Conservation (phyloP, 1,140 invertebrate genomes). For the Andrena cerasifolii region DNA sequence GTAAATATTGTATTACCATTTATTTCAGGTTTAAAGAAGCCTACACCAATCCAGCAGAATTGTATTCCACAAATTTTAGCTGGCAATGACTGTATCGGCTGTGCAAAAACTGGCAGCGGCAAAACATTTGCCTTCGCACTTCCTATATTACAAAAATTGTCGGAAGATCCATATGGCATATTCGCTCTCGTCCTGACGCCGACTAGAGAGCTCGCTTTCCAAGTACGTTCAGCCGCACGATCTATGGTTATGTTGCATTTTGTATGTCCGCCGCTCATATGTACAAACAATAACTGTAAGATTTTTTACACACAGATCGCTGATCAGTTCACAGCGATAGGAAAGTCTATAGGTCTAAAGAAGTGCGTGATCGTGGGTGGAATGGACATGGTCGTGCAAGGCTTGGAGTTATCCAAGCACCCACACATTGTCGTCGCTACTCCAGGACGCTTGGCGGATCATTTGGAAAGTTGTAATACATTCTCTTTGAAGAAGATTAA, state of each 20-base stretch:
- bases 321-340: conserved; percentile 95
- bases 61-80: conserved; percentile 92
- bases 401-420: conserved; percentile 90
- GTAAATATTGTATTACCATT: conserved; percentile 13
- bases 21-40: conserved; percentile 87
- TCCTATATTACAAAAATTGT: conserved; percentile 95
- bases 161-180: conserved; percentile 96
- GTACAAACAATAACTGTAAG: neutral
- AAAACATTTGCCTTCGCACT: conserved; percentile 98
- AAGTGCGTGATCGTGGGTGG: conserved; percentile 95
- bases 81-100: conserved; percentile 95
- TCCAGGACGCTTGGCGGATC: conserved; percentile 94
- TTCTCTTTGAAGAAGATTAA: conserved; percentile 91
- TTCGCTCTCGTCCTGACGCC: conserved; percentile 98
- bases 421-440: conserved; percentile 98
- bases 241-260: neutral
- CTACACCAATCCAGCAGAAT: conserved; percentile 93
- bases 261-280: too few species aligned
- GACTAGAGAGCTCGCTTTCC: conserved; percentile 96
- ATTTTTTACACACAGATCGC: conserved; percentile 86
- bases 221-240: conserved; percentile 79
- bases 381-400: conserved; percentile 96
- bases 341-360: conserved; percentile 92
- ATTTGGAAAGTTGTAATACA: conserved; percentile 92
- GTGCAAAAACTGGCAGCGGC: conserved; percentile 98